Evolutionary conservation across 2,797 vertebrate species (phyloP), one percentile per base, ranked within the genome.

Genomic region (Eurystomus glaucurus): DNA sequence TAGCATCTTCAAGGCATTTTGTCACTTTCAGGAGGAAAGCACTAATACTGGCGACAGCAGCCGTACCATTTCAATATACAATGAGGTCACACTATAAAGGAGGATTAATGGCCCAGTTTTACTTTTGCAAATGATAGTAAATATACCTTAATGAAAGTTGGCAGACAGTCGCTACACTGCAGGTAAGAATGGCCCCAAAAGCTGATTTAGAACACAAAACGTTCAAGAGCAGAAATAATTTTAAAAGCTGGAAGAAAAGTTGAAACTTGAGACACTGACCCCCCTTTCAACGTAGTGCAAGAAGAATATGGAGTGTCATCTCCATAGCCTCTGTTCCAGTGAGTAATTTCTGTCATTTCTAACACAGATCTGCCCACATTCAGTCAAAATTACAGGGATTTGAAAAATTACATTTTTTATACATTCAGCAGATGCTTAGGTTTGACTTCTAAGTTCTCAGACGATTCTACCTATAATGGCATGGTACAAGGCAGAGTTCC

Each of bases 1-100:
- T 94, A 91, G 33, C 64, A 52, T 90, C 71, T 83, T 89, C 41
- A 75, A 85, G 60, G 68, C 28, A 39, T 83, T 95, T 95, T 95
- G 68, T 85, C 82, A 85, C 71, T 64, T 94, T 87, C 89, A 83
- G 84, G 58, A 89, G n/a, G 58, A 86, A 84, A 77, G 33, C 57
- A 54, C 39, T 43, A 64, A 46, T 57, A 70, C n/a, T 57, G 48
- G 60, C 62, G 83, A 55, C 35, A 86, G 76, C 65, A 94, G 55
- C 71, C 82, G 55, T 35, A 88, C 15, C 69, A 72, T 14, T 31
- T 55, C 78, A 62, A 21, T 46, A 33, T 28, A 89, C 66, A 93
- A 70, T 6, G 48, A 93, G 70, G 76, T 93, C 77, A 84, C 41
- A 10, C 14, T 92, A 33, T 35, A 58, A 82, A 46, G 41, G 46